Conservation (phyloP, 1,140 invertebrate species). For the Campoletis sonorensis region DNA sequence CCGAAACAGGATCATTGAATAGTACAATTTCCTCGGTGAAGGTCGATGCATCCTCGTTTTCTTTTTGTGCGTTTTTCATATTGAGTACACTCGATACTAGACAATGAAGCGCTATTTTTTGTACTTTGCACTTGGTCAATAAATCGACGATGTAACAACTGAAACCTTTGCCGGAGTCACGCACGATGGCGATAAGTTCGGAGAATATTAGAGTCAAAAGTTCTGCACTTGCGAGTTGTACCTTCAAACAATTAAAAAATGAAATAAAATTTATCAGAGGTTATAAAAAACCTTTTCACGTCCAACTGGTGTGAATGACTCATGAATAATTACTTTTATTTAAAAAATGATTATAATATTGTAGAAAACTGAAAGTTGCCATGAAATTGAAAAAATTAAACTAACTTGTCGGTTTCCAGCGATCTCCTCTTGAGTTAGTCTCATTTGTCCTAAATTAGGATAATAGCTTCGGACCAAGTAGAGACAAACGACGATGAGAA, state of each 20-base stretch:
- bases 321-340: background rate
- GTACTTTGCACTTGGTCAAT: constrained; percentile 89
- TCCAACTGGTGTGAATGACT: too few relatives aligned
- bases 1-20: constrained; percentile 85
- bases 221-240: constrained; percentile 87
- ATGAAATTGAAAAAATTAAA: constrained; percentile 14
- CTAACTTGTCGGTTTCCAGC: constrained; percentile 83
- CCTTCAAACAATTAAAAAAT: constrained; percentile 74
- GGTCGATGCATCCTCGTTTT: constrained; percentile 77
- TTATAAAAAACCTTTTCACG: background rate
- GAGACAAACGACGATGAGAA: constrained; percentile 87
- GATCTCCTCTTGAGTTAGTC: constrained; percentile 85
- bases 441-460: constrained; percentile 82
- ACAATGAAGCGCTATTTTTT: constrained; percentile 92
- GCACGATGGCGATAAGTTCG: constrained; percentile 89
- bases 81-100: constrained; percentile 87
- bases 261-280: constrained; percentile 14
- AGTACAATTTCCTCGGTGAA: constrained; percentile 90
- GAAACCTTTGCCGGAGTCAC: constrained; percentile 88
- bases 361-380: too few relatives aligned
- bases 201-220: constrained; percentile 86
- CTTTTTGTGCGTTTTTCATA: constrained; percentile 75
- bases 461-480: constrained; percentile 91
- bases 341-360: too few relatives aligned
- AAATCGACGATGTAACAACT: constrained; percentile 90